Percentiles rank a stretch among this genome's conserved stretches.
Evolutionary conservation across 1,140 invertebrate species (phyloP).

Genomic region (Leptonema lineaticorne): DNA sequence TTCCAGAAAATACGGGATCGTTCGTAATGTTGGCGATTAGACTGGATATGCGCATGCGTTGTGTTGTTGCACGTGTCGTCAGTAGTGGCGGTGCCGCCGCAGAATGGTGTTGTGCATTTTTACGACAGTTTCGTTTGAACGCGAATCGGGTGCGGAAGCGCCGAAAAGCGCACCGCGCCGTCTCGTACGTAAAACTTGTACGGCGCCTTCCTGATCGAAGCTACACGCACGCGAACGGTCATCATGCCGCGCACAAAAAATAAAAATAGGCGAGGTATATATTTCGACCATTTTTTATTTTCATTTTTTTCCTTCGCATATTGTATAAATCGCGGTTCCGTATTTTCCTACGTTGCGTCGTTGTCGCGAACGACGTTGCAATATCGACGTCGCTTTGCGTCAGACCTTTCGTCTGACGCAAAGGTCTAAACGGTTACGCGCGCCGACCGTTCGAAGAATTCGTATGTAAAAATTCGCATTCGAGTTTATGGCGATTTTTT

Average conservation of each 20-base stretch:
- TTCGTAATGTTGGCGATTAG: neutral
- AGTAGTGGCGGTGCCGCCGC: conserved; percentile 13
- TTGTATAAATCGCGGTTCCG: neutral
- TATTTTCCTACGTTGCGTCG: neutral
- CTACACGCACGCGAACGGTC: neutral
- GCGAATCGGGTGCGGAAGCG: neutral
- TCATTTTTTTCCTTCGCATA: neutral
- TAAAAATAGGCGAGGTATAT: neutral
- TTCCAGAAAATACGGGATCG: neutral
- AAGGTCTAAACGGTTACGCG: neutral
- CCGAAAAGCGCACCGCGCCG: neutral
- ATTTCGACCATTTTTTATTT: neutral
- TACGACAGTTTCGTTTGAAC: neutral
- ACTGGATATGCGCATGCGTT: neutral
- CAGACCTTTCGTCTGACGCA: neutral
- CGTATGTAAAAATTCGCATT: no score
- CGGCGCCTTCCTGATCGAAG: neutral
- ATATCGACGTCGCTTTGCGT: neutral
- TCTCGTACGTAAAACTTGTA: neutral
- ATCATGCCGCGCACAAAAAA: neutral
- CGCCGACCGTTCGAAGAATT: neutral
- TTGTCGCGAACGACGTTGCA: neutral
- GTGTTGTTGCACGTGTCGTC: no score
- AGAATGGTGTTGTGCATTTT: neutral
- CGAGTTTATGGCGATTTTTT: no score